Evolutionary conservation across 2,113 vertebrate species (phyloP).

Genomic region (Arenaria interpres): DNA sequence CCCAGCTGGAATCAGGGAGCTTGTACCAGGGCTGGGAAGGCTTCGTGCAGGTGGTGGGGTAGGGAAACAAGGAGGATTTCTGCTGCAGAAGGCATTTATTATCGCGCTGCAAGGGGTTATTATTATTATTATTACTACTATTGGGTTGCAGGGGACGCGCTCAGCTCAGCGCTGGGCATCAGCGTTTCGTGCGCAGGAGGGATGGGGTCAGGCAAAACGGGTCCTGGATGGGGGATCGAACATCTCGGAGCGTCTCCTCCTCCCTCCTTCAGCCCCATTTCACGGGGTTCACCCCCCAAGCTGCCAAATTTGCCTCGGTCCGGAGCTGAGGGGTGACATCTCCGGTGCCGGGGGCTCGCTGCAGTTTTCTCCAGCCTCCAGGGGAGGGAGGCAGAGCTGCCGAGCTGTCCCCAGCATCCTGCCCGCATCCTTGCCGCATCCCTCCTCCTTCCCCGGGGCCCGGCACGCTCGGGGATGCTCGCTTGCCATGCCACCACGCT

Average conservation of each 20-base stretch:
- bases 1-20: fast-evolving
- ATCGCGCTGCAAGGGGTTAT: background rate
- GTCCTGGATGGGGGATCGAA: background rate
- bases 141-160: background rate
- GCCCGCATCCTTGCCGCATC: background rate
- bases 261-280: fast-evolving
- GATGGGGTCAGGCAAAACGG: fast-evolving
- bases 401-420: background rate
- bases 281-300: background rate
- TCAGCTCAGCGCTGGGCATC: background rate
- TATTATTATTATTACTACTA: background rate
- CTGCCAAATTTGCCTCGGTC: too few relatives aligned
- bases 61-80: too few relatives aligned
- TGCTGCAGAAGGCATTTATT: background rate
- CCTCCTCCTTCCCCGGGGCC: background rate
- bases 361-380: constrained; percentile 56
- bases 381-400: constrained; percentile 64
- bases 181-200: fast-evolving
- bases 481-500: fast-evolving
- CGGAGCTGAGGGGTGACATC: background rate
- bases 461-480: background rate
- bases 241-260: background rate
- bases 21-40: background rate
- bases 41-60: background rate
- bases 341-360: background rate